These are phyloP conservation scores for Disparrhopalites patrizii DNA, from an alignment of 2,888 invertebrate species.

Conservation along the genomic window DNA sequence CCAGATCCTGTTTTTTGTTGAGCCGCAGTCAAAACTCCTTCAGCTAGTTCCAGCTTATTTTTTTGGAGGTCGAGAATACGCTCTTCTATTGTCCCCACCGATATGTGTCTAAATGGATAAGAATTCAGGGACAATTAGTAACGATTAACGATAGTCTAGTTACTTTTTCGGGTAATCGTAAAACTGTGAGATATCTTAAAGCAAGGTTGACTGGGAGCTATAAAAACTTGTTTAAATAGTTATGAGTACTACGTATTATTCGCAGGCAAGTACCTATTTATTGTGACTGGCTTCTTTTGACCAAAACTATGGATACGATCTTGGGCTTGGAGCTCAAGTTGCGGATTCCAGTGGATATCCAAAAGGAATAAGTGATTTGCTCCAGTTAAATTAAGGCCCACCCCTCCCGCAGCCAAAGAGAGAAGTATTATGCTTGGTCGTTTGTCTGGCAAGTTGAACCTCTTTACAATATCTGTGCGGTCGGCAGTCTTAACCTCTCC, in stretches of 20 bases:
- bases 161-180: neutral
- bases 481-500: conserved; percentile 31
- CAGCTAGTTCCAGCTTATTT: conserved; percentile 71
- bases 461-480: conserved; percentile 31
- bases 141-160: conserved; percentile 12
- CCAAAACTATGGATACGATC: conserved; percentile 91
- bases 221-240: neutral
- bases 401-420: conserved; percentile 89
- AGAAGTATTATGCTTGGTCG: conserved; percentile 62
- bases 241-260: neutral
- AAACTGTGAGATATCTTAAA: too few relatives aligned
- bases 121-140: conserved; percentile 42
- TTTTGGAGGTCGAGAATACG: conserved; percentile 75
- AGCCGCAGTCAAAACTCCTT: conserved; percentile 68
- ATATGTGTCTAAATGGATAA: conserved; percentile 66
- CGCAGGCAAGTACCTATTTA: conserved; percentile 66
- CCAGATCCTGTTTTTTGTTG: conserved; percentile 62
- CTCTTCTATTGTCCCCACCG: conserved; percentile 82
- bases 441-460: conserved; percentile 34
- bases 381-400: conserved; percentile 87
- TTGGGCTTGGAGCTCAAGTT: conserved; percentile 88
- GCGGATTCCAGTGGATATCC: conserved; percentile 97
- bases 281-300: conserved; percentile 71
- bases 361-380: conserved; percentile 85
- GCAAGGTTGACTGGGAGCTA: neutral